A percentile compares a stretch with the other conserved stretches of the same genome.
Conservation (phyloP, 2,797 vertebrate species). For the Loriculus beryllinus region DNA sequence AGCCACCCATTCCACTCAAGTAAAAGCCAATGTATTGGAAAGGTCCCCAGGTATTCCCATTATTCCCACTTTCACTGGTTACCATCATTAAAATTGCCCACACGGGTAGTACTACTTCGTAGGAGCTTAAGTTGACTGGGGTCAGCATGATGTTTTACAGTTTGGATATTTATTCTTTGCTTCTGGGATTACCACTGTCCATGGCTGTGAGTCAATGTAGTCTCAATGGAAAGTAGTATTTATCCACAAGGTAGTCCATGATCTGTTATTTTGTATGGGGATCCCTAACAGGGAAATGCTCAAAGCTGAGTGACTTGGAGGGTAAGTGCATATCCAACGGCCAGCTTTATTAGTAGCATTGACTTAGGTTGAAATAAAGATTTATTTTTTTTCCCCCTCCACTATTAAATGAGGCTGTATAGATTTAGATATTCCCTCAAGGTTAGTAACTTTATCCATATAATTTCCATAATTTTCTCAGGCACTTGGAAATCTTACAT, state of each 20-base stretch:
- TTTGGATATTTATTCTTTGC: not conserved
- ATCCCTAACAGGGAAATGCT: not conserved
- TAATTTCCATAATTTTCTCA: not conserved
- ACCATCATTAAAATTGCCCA: not conserved
- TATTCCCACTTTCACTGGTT: not conserved
- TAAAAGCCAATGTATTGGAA: not conserved
- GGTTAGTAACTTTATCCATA: fast-evolving
- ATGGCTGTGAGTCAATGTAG: fast-evolving
- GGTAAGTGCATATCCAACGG: not conserved
- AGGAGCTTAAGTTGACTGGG: not conserved
- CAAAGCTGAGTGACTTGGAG: not conserved
- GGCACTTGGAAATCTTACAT: not conserved
- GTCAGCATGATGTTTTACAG: fast-evolving
- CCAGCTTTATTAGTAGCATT: not conserved
- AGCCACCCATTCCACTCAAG: not conserved
- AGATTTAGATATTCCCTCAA: not conserved
- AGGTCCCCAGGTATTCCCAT: not conserved
- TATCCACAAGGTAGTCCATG: fast-evolving
- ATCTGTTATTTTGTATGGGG: not conserved
- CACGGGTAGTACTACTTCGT: not conserved
- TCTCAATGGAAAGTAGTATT: not conserved
- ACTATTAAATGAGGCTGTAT: not conserved
- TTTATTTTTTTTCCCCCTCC: not conserved
- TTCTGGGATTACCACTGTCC: not conserved
- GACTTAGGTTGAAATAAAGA: not conserved